Evolutionary conservation across 2,113 vertebrate species (phyloP), one percentile per base, ranked within the genome.

Genomic region (Echinops telfairi): DNA sequence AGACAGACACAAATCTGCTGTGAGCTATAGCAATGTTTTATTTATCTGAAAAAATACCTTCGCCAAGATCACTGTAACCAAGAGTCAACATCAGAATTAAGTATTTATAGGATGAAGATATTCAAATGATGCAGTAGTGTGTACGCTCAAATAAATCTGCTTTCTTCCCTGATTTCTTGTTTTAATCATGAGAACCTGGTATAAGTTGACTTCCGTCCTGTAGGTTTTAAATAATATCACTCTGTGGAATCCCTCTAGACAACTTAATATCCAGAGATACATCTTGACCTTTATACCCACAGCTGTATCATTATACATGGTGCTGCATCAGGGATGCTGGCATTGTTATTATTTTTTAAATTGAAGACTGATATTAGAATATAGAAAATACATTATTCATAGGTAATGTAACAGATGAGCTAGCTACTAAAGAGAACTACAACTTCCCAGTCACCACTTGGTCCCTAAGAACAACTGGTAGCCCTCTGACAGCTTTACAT

Each of bases 401-500:
- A 66, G n/a, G 16, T 43, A 94, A 64, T 53, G 10, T 62, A 78
- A 79, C 8, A 60, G n/a, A 95, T 80, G 29, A 93, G n/a, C 43
- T 29, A 64, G 36, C 22, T 89, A 47, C 22, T 22, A 81, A 23
- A 2, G 62, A 68, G n/a, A 27, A 64, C 58, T 17, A 80, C 14
- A 31, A 20, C 36, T 43, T 83, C 77, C 5, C 12, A 62, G 22
- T 62, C 71, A 73, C 73, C 22, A 73, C 20, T 36, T 91, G 64
- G 31, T 23, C 17, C 57, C 25, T 58, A 53, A 76, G 22, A 89
- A 70, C 53, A 85, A 58, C 38, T 47, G 25, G 10, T 93, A 33
- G 83, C 36, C 40, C 4, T 71, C 43, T 25, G 23, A 25, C 47
- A 76, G 22, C 11, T 36, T 87, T 22, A 43, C 9, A 14, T 77